Evolutionary conservation across 2,113 vertebrate genomes (phyloP), one percentile per base, ranked within the genome.

Genomic region (Phasianus colchicus): DNA sequence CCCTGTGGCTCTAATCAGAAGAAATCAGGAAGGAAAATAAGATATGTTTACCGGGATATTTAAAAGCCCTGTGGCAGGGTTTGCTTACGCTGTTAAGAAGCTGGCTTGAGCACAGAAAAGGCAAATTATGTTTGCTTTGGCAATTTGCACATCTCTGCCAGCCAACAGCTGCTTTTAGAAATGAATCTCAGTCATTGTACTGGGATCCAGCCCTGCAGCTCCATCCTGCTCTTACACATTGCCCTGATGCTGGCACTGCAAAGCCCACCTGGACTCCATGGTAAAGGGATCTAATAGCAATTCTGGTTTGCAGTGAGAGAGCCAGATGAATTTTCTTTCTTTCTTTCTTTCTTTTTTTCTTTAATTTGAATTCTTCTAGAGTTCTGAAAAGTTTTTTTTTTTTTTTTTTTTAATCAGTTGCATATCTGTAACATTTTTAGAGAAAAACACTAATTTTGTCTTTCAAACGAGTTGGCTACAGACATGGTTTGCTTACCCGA

Each of bases 171-270:
- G 15, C 43, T 21, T 88, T 66, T 17, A 54, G 4, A 34, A 3
- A 27, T 27, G 58, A 66, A 71, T 2, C 13, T 20, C 0, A 0
- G 47, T 36, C 15, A 36, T 1, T 0, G 6, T 16, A 36, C 14
- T 1, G 0, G 22, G 4, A 12, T 25, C 24, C 55, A 16, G 15
- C 21, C 4, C 27, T 0, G 0, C 13, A 6, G 24, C 27, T 67
- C 24, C 4, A 9, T 43, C 24, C 52, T 55, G 20, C 7, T 63
- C 3, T 22, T 43, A 27, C 15, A 6, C 4, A 8, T 21, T 76
- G 38, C 10, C 32, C 24, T 10, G 6, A 8, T 69, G 20, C 54
- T 80, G 27, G 11, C 30, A 61, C 7, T 0, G 1, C 17, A 25
- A 20, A 43, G 5, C 6, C 34, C 29, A 10, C 14, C 7, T 8